A percentile compares a stretch with the other conserved stretches of the same genome.
Evolutionary conservation across 1,140 invertebrate species (phyloP).

Genomic region (Euwallacea similis): DNA sequence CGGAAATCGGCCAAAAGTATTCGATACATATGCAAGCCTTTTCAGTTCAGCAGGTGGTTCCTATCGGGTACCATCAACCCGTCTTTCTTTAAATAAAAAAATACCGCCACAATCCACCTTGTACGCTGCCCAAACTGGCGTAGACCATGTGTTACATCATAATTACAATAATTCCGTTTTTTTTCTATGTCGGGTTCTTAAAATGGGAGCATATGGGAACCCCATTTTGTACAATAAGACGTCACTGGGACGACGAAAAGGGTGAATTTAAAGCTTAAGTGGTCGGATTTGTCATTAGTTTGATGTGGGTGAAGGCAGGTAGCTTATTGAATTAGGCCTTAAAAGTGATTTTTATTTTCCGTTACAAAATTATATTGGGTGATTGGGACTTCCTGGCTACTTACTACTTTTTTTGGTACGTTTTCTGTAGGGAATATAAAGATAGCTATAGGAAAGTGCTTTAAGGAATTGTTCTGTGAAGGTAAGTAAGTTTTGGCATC

Average conservation of each 20-base stretch:
- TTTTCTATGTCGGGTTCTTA: slow-evolving; percentile 36
- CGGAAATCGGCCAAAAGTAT: background rate
- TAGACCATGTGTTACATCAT: slow-evolving; percentile 46
- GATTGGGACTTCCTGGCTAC: too few species aligned
- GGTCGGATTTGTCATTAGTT: slow-evolving; percentile 44
- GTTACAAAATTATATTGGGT: too few species aligned
- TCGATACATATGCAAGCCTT: background rate
- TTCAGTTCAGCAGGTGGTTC: slow-evolving; percentile 38
- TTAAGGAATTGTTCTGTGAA: too few species aligned
- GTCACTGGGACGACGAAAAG: slow-evolving; percentile 43
- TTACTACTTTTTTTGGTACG: too few species aligned
- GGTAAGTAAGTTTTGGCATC: too few species aligned
- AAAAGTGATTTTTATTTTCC: slow-evolving; percentile 29
- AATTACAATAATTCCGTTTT: slow-evolving; percentile 49
- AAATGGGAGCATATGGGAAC: slow-evolving; percentile 44
- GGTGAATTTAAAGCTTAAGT: slow-evolving; percentile 40
- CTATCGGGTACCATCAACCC: slow-evolving; percentile 28
- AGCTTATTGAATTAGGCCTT: slow-evolving; percentile 40
- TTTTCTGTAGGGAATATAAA: too few species aligned
- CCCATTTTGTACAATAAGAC: slow-evolving; percentile 40
- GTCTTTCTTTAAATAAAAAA: slow-evolving; percentile 34
- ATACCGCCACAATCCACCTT: slow-evolving; percentile 42
- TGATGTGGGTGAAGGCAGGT: slow-evolving; percentile 42
- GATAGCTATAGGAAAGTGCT: too few species aligned
- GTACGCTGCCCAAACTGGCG: slow-evolving; percentile 28